phyloP scores from a whole-genome alignment of 2,113 vertebrate genomes.

The Henicopernis longicauda region DNA sequence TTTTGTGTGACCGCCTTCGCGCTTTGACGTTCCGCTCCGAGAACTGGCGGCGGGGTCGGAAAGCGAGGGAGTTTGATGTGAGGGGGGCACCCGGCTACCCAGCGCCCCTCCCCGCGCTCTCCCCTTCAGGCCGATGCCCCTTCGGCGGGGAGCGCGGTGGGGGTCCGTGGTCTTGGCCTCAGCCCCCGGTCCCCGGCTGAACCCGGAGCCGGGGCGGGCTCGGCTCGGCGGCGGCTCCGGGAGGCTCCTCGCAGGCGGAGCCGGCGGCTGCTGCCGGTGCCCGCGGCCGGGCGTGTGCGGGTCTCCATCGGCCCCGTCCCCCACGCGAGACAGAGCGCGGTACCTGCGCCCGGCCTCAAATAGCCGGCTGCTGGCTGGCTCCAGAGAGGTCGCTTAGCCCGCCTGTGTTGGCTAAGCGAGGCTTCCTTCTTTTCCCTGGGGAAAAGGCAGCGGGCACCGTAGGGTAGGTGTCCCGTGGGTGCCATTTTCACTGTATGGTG shows the following conservation, averaged over 20 bases:
- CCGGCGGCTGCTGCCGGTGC: background rate
- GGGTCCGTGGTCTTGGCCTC: background rate
- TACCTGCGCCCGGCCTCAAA: no score
- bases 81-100: background rate
- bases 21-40: background rate
- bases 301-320: background rate
- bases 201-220: background rate
- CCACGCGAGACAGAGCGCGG: rapidly evolving
- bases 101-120: background rate
- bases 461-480: background rate
- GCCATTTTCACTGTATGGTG: rapidly evolving
- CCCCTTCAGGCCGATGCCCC: background rate
- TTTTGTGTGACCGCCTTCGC: background rate
- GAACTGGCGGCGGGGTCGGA: background rate
- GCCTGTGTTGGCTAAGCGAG: rapidly evolving
- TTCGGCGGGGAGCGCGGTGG: background rate
- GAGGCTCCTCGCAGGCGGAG: background rate
- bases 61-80: background rate
- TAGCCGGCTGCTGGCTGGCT: background rate
- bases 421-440: background rate
- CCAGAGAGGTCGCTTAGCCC: background rate
- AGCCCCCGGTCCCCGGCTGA: rapidly evolving
- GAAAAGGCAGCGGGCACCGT: background rate
- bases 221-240: background rate
- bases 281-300: background rate